Evolutionary conservation across 2,113 vertebrate genomes (phyloP).

Genomic region (Zingel zingel): DNA sequence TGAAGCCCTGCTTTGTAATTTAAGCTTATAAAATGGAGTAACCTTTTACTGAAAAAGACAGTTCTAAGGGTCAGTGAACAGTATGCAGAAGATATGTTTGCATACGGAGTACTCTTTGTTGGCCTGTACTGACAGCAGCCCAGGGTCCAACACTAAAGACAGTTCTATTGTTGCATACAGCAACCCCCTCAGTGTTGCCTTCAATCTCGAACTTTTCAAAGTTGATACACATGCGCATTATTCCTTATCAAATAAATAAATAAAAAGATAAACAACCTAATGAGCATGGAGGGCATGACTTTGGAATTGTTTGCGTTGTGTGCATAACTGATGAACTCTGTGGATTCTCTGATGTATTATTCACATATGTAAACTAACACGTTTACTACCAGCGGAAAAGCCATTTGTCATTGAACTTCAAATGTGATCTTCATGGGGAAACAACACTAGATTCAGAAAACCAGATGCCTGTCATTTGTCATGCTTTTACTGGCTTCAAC

Average conservation of each 20-base stretch:
- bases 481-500: background rate
- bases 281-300: constrained; percentile 43
- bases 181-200: background rate
- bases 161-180: constrained; percentile 10
- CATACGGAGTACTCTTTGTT: background rate
- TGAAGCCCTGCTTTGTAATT: constrained; percentile 13
- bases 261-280: constrained; percentile 36
- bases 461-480: background rate
- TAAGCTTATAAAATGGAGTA: background rate
- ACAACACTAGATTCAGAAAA: background rate
- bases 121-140: background rate
- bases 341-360: constrained; percentile 34
- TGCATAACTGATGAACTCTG: constrained; percentile 39
- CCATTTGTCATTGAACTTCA: constrained; percentile 9
- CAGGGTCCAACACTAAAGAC: background rate
- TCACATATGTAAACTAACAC: constrained; percentile 19
- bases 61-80: constrained; percentile 1
- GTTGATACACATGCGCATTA: background rate
- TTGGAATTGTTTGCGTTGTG: constrained; percentile 36
- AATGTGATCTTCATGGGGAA: constrained; percentile 40
- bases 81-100: background rate
- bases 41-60: background rate
- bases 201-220: constrained; percentile 23
- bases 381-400: constrained; percentile 13
- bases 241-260: constrained; percentile 50